Evolutionary conservation across 2,113 vertebrate species (phyloP).

Genomic region (Verasper variegatus): DNA sequence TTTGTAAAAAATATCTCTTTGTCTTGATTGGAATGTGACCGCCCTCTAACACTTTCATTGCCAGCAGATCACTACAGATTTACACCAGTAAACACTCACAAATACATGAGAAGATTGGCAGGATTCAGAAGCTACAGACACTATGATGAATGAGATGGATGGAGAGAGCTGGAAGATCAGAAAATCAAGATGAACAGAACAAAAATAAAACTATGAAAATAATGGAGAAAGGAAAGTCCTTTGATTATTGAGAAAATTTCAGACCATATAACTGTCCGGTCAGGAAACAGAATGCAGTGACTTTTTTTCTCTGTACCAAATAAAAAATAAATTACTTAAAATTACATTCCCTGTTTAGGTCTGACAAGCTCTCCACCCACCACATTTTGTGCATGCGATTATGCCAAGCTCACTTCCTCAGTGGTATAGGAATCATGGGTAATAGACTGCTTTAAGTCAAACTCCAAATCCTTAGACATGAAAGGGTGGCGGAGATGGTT

Average conservation of each 20-base stretch:
- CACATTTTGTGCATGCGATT: slow-evolving; percentile 29
- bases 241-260: neutral
- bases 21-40: neutral
- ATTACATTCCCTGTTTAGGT: slow-evolving; percentile 44
- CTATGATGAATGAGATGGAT: slow-evolving; percentile 42
- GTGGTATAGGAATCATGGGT: slow-evolving; percentile 26
- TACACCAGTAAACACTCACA: slow-evolving; percentile 43
- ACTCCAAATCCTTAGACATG: slow-evolving; percentile 19
- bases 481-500: slow-evolving; percentile 29
- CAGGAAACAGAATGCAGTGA: slow-evolving; percentile 54
- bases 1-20: slow-evolving; percentile 10
- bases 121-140: slow-evolving; percentile 30
- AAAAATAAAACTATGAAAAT: slow-evolving; percentile 18
- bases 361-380: slow-evolving; percentile 42
- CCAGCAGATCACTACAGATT: slow-evolving; percentile 31
- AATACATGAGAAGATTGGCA: slow-evolving; percentile 41
- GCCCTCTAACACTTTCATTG: neutral
- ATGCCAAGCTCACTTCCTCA: slow-evolving; percentile 25
- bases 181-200: slow-evolving; percentile 30
- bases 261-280: slow-evolving; percentile 9
- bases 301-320: slow-evolving; percentile 37
- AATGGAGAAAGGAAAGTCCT: slow-evolving; percentile 12
- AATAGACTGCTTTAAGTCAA: slow-evolving; percentile 17
- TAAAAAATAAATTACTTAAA: slow-evolving; percentile 82
- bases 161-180: slow-evolving; percentile 40